Conservation (phyloP, 30 jellyfish, hydroid and myxozoan species). For the Turritopsis rubra region DNA sequence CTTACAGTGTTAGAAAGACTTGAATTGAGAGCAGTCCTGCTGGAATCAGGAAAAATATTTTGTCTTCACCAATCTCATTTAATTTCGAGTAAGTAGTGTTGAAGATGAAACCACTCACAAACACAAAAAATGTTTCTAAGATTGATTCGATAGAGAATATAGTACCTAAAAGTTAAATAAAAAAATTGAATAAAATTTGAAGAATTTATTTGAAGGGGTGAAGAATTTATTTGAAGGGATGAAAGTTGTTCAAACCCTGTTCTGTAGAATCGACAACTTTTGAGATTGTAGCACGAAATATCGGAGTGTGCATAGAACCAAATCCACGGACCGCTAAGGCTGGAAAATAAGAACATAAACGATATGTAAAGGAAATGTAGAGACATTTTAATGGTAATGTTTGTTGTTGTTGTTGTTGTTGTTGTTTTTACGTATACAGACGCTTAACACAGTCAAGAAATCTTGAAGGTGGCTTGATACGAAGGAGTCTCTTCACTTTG, state of each 20-base stretch:
- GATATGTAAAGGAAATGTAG: neutral
- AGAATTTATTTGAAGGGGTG: neutral
- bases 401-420: too few relatives aligned
- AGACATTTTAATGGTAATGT: too few relatives aligned
- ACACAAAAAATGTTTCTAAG: slow-evolving; percentile 43
- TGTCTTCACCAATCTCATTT: slow-evolving; percentile 36
- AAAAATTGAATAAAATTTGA: neutral
- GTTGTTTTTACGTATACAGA: too few relatives aligned
- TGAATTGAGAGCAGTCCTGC: slow-evolving; percentile 14
- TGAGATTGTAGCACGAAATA: slow-evolving; percentile 53
- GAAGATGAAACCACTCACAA: slow-evolving; percentile 44
- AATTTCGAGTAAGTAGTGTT: slow-evolving; percentile 47
- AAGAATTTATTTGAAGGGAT: neutral
- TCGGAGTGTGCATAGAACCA: slow-evolving; percentile 23
- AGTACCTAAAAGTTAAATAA: slow-evolving; percentile 24
- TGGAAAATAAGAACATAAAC: neutral
- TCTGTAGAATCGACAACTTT: slow-evolving; percentile 58
- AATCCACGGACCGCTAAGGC: neutral
- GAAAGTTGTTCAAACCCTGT: slow-evolving; percentile 42
- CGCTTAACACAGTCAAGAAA: too few relatives aligned
- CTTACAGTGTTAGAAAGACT: neutral
- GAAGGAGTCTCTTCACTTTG: too few relatives aligned
- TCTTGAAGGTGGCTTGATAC: too few relatives aligned
- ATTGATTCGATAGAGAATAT: slow-evolving; percentile 58
- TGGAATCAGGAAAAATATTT: slow-evolving; percentile 29